These are phyloP conservation scores for Drosophila nebulosa DNA, from an alignment of 1,140 invertebrate species.

Conservation along the genomic window DNA sequence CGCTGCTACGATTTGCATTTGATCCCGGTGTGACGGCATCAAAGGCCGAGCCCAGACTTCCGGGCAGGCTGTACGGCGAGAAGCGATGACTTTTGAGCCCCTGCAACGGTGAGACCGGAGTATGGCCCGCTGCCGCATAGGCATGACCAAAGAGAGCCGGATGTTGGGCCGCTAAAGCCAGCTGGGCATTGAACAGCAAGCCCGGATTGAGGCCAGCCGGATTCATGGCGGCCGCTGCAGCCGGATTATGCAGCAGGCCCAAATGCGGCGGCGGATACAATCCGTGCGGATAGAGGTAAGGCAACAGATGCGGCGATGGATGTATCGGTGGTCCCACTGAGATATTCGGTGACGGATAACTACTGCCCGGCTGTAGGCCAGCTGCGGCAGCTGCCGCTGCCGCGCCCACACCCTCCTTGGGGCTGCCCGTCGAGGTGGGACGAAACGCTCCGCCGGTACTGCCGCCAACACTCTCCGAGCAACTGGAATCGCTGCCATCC, in stretches of 20 bases:
- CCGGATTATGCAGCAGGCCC: slow-evolving; percentile 83
- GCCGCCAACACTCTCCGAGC: slow-evolving; percentile 84
- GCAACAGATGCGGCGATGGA: slow-evolving; percentile 89
- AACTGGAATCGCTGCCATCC: slow-evolving; percentile 85
- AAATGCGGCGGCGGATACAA: slow-evolving; percentile 90
- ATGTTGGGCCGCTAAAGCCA: slow-evolving; percentile 91
- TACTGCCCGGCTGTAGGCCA: slow-evolving; percentile 82
- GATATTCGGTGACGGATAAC: slow-evolving; percentile 91
- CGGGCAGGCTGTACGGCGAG: slow-evolving; percentile 91
- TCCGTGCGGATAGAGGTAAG: slow-evolving; percentile 93
- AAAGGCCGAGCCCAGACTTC: slow-evolving; percentile 88
- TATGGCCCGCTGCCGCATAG: slow-evolving; percentile 84
- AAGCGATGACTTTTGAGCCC: slow-evolving; percentile 84
- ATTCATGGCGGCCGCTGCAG: slow-evolving; percentile 82
- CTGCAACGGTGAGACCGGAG: slow-evolving; percentile 83
- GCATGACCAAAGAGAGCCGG: slow-evolving; percentile 88
- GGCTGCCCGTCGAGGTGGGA: slow-evolving; percentile 82
- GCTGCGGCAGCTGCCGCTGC: slow-evolving; percentile 82
- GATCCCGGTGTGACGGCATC: slow-evolving; percentile 90
- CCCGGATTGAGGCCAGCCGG: slow-evolving; percentile 86
- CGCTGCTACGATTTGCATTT: slow-evolving; percentile 68
- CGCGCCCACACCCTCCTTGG: slow-evolving; percentile 82
- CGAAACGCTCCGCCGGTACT: slow-evolving; percentile 83
- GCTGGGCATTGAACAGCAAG: slow-evolving; percentile 90
- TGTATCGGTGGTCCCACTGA: slow-evolving; percentile 93